Conservation (phyloP, 2,888 invertebrate species). For the Alitta virens region DNA sequence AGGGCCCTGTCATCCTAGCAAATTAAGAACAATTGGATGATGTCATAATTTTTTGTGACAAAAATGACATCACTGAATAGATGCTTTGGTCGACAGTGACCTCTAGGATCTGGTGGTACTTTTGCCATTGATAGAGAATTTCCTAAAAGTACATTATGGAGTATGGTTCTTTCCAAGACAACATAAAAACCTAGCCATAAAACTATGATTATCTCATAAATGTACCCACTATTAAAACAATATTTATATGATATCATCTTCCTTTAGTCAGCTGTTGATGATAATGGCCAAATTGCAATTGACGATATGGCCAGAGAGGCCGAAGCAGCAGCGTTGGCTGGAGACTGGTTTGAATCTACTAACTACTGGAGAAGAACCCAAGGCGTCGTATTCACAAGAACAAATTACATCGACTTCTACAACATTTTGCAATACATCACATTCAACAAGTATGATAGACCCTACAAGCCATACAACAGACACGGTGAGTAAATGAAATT, state of each 20-base stretch:
- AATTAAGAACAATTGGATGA: no score
- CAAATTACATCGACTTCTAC: conserved; percentile 33
- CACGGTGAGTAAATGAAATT: no score
- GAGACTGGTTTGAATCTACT: conserved; percentile 12
- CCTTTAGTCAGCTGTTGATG: conserved; percentile 26
- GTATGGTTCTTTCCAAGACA: no score
- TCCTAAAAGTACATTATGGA: no score
- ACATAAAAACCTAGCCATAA: background rate
- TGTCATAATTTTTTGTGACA: no score
- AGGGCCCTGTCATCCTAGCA: no score
- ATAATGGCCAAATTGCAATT: conserved; percentile 17
- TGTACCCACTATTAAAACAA: background rate
- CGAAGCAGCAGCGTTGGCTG: conserved; percentile 13
- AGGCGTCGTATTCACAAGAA: conserved; percentile 15
- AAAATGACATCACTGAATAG: no score
- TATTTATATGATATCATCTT: background rate
- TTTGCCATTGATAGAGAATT: no score
- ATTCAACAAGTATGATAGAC: background rate
- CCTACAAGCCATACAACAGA: no score
- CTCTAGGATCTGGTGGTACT: no score
- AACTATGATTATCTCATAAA: background rate
- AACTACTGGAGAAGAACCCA: conserved; percentile 21
- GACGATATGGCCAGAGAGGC: conserved; percentile 21
- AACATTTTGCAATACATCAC: conserved; percentile 29
- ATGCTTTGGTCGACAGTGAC: no score